phyloP scores from a whole-genome alignment of 2,113 vertebrate species.

The Coreoperca whiteheadi region DNA sequence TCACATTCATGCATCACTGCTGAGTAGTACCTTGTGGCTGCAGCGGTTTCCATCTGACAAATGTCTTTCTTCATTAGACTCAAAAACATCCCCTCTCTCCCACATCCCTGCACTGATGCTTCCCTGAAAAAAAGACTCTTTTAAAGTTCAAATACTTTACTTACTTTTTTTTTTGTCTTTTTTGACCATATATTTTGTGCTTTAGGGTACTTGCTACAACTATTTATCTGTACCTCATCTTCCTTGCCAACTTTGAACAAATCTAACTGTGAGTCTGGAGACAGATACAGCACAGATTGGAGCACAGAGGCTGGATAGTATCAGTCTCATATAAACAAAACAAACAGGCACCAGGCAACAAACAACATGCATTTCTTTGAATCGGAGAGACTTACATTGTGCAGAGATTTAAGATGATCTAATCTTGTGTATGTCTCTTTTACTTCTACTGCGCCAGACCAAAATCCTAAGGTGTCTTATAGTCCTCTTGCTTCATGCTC shows the following conservation, averaged over 20 bases:
- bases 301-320: slow-evolving; percentile 44
- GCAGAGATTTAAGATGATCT: slow-evolving; percentile 60
- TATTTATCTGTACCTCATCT: slow-evolving; percentile 26
- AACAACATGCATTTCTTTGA: slow-evolving; percentile 40
- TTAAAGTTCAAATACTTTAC: background rate
- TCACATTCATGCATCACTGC: slow-evolving; percentile 43
- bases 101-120: background rate
- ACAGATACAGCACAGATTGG: slow-evolving; percentile 38
- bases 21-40: slow-evolving; percentile 55
- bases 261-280: slow-evolving; percentile 32
- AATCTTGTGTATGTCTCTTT: slow-evolving; percentile 55
- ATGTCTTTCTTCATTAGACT: slow-evolving; percentile 55
- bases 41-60: slow-evolving; percentile 53
- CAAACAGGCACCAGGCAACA: slow-evolving; percentile 60
- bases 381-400: slow-evolving; percentile 22
- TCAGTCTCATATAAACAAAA: slow-evolving; percentile 63
- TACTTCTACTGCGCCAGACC: slow-evolving; percentile 43
- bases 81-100: slow-evolving; percentile 33
- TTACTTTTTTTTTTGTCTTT: background rate
- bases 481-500: background rate
- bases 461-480: slow-evolving; percentile 23
- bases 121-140: background rate
- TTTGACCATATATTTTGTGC: background rate
- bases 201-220: background rate
- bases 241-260: slow-evolving; percentile 14